A percentile compares a stretch with the other conserved stretches of the same genome.
Conservation (phyloP, 2,888 invertebrate species). For the Trichopria drosophilae region DNA sequence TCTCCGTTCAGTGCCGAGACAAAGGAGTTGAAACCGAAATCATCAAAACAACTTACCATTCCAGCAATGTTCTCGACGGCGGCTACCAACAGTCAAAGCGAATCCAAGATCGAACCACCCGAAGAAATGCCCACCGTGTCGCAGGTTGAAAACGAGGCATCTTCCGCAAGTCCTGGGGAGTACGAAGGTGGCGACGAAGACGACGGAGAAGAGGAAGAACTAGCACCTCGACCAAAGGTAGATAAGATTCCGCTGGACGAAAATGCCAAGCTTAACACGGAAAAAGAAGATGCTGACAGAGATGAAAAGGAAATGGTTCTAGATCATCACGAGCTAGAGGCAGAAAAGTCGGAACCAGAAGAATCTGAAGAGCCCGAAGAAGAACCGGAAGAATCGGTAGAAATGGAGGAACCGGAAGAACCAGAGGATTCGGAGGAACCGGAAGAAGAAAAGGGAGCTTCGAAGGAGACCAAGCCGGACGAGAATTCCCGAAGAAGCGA, state of each 20-base stretch:
- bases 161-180: constrained; percentile 53
- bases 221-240: constrained; percentile 38
- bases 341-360: constrained; percentile 51
- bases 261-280: constrained; percentile 39
- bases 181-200: constrained; percentile 57
- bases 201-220: constrained; percentile 55
- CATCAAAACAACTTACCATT: constrained; percentile 48
- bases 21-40: constrained; percentile 22
- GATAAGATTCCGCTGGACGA: constrained; percentile 42
- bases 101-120: constrained; percentile 4
- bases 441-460: constrained; percentile 60
- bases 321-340: constrained; percentile 22
- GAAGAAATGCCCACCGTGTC: constrained; percentile 2
- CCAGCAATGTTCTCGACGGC: constrained; percentile 42
- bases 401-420: too few relatives aligned
- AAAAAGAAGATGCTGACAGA: constrained; percentile 43
- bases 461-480: constrained; percentile 52
- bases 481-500: constrained; percentile 29
- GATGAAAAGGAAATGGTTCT: constrained; percentile 42
- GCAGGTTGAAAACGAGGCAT: constrained; percentile 38
- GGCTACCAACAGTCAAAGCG: constrained; percentile 13
- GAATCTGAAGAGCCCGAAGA: constrained; percentile 33
- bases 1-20: too few relatives aligned
- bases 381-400: constrained; percentile 28
- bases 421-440: constrained; percentile 61